Evolutionary conservation across 2,888 invertebrate species (phyloP), one percentile per base, ranked within the genome.

Genomic region (Perithous albicinctus): DNA sequence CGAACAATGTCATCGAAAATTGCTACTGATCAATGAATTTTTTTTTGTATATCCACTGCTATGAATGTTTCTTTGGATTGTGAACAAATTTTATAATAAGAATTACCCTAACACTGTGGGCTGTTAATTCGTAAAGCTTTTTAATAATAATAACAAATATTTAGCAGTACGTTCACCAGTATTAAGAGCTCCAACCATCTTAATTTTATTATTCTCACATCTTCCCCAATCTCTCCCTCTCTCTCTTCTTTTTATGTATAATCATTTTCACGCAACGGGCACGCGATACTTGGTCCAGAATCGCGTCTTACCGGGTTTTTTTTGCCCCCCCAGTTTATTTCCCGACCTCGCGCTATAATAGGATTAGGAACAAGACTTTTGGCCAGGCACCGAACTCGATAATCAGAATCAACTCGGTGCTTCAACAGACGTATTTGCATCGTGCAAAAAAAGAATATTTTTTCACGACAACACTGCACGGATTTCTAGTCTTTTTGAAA

Each of bases 281-380:
- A 80, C 73, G 63, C 84, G 80, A 74, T 83, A 79, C 84, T 48
- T 35, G 61, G 48, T 48, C 72, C 32, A 35, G 46, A 32, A 48
- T 73, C 61, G 48, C 48, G 20, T 20, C 48, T 18, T 29, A 29
- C 32, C 15, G 51, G 23, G n/a, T n/a, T n/a, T 56, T 32, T 51
- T 10, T n/a, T 4, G 23, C 23, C 26, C 12, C 73, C 35, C 51
- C n/a, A n/a, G n/a, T n/a, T 23, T 73, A 15, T 51, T 63, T 29
- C 20, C 32, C 74, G 64, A 66, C 64, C 48, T 63, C 63, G 66
- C 82, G 87, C 86, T 88, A 88, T 86, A 86, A 70, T 64, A 88
- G 88, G 86, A 89, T 89, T 91, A 91, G 91, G 91, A 91, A 91
- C 91, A 90, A 91, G 89, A 90, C 87, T 88, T 85, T 72, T 86